A percentile compares a stretch with the other conserved stretches of the same genome.
phyloP scores from a whole-genome alignment of 2,797 vertebrate genomes.

The Esox lucius region DNA sequence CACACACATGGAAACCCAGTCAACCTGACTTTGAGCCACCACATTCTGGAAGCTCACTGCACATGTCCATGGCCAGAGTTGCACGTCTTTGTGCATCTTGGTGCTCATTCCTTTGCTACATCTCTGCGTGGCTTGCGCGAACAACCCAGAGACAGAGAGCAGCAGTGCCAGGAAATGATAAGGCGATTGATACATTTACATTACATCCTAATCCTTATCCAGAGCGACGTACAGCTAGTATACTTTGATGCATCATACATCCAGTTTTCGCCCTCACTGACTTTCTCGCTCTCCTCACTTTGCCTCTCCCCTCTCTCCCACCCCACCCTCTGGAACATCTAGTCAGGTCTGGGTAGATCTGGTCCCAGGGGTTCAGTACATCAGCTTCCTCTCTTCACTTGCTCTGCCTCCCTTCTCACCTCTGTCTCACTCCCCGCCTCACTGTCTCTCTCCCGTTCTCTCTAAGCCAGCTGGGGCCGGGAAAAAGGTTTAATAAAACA shows the following conservation, averaged over 20 bases:
- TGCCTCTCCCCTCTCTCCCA: too few species aligned
- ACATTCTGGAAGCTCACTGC: too few species aligned
- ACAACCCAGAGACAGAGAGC: constrained; percentile 46
- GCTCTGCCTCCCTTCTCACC: constrained; percentile 38
- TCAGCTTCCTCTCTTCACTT: constrained; percentile 20
- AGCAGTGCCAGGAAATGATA: constrained; percentile 51
- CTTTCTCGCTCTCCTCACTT: too few species aligned
- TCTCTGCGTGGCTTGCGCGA: too few species aligned
- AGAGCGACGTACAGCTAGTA: constrained; percentile 45
- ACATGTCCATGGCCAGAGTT: too few species aligned
- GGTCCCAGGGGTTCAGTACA: constrained; percentile 35
- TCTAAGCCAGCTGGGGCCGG: constrained; percentile 64
- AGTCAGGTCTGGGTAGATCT: not conserved
- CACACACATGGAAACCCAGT: too few species aligned
- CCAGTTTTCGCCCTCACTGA: constrained; percentile 43
- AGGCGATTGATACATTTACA: constrained; percentile 18
- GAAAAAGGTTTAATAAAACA: constrained; percentile 75
- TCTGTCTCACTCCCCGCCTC: constrained; percentile 35
- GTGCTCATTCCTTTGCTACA: too few species aligned
- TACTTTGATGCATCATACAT: constrained; percentile 51
- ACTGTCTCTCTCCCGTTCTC: constrained; percentile 29
- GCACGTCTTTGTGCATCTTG: too few species aligned
- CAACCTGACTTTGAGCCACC: too few species aligned
- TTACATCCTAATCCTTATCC: too few species aligned
- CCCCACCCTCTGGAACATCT: constrained; percentile 30